Evolutionary conservation across 2,888 invertebrate genomes (phyloP).

Genomic region (Blera fallax): DNA sequence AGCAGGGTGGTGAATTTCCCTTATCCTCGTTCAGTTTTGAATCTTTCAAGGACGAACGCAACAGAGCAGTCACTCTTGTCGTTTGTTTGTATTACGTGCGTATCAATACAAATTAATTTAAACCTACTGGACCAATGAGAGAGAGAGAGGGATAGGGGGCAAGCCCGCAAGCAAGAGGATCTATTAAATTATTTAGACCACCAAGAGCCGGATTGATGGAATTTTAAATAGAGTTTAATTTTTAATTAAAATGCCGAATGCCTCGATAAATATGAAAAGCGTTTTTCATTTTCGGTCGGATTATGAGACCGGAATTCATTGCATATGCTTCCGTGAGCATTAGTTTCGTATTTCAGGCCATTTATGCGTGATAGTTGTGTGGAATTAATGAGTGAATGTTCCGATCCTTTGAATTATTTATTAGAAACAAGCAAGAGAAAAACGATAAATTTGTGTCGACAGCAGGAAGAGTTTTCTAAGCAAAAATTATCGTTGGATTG

Average conservation of each 20-base stretch:
- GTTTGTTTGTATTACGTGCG: not conserved
- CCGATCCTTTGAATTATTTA: not conserved
- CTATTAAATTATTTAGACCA: constrained; percentile 18
- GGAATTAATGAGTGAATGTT: not conserved
- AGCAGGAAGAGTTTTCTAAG: too few species aligned
- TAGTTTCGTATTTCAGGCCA: not conserved
- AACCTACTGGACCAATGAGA: not conserved
- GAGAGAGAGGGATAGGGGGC: too few species aligned
- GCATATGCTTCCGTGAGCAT: not conserved
- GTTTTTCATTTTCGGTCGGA: not conserved
- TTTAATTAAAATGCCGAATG: constrained; percentile 19
- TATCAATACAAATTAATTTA: constrained; percentile 1
- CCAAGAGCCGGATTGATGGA: constrained; percentile 12
- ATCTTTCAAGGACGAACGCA: not conserved
- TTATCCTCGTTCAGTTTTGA: not conserved
- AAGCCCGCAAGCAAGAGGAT: too few species aligned
- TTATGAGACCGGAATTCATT: not conserved
- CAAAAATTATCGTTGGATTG: too few species aligned
- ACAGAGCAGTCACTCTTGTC: not conserved
- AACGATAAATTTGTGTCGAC: too few species aligned
- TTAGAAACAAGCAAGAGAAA: too few species aligned
- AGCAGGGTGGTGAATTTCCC: not conserved
- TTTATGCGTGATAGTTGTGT: not conserved
- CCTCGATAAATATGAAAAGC: not conserved
- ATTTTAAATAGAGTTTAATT: constrained; percentile 24